Evolutionary conservation across 2,797 vertebrate genomes (phyloP), one percentile per base, ranked within the genome.

Genomic region (Ptychadena robeensis): DNA sequence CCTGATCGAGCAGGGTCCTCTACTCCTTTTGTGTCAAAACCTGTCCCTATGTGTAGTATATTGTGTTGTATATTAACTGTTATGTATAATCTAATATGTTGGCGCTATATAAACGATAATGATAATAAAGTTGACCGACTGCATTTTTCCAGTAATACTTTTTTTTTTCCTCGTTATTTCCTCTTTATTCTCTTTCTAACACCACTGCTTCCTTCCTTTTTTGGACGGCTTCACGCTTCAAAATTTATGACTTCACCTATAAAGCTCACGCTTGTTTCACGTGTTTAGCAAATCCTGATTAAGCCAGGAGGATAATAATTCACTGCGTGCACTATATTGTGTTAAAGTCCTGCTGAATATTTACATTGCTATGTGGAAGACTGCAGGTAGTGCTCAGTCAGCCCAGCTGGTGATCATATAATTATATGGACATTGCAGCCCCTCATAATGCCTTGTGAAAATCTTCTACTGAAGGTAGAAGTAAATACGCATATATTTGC

Each of bases 171-270:
- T 59, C 32, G 73, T 70, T 82, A 76, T 78, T 83, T 78, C 70
- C 70, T 73, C 63, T 84, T 68, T 68, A 31, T 34, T 74, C 31
- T 79, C 31, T 66, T 84, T 74, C 74, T 84, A 80, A 80, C 82
- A 84, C 82, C 77, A 80, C 48, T 28, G 35, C 69, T 80, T 84
- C 77, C 77, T 84, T 80, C 71, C 82, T 80, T 69, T 48, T 84
- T 80, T 70, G 68, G 38, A 65, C 61, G 32, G 66, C 68, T 79
- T 83, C 67, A 69, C 64, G 44, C 71, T 75, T 34, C 65, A 80
- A 11, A 75, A 69, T 35, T 63, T 70, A 84, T 84, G 82, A 84
- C 77, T 70, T 84, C 64, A 80, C 77, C 77, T 48, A 57, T 31
- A 81, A 81, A 53, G 57, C n/a, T 81, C 70, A 67, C 48, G 61